These are phyloP conservation scores for Lymantria monacha DNA, from an alignment of 2,888 invertebrate species.

Conservation along the genomic window DNA sequence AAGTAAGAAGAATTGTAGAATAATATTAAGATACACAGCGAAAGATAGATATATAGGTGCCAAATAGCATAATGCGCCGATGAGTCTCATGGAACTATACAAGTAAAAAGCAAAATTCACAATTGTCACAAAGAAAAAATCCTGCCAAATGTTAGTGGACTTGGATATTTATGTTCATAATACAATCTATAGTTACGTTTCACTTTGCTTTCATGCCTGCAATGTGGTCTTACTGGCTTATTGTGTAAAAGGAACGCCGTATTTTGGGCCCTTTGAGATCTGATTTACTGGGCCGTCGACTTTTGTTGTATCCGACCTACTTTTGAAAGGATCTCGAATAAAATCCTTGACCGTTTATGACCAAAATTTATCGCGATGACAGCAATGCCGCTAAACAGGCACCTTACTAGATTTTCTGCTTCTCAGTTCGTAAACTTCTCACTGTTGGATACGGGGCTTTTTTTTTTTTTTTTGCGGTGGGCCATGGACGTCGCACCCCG, in stretches of 20 bases:
- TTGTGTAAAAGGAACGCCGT: conserved; percentile 41
- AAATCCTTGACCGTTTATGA: conserved; percentile 17
- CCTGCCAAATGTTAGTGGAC: conserved; percentile 36
- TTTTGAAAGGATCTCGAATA: conserved; percentile 32
- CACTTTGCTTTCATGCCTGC: conserved; percentile 39
- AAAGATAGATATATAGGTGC: not conserved
- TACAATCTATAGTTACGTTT: conserved; percentile 51
- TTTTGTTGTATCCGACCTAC: conserved; percentile 48
- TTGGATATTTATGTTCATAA: conserved; percentile 48
- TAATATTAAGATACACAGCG: too few species aligned
- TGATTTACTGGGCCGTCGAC: conserved; percentile 42
- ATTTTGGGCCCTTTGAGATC: conserved; percentile 44
- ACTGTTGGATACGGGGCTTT: too few species aligned
- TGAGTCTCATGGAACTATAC: conserved; percentile 9
- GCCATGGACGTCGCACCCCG: too few species aligned
- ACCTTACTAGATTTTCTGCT: too few species aligned
- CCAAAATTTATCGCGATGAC: conserved; percentile 20
- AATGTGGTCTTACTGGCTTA: conserved; percentile 42
- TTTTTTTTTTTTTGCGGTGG: too few species aligned
- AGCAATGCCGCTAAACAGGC: too few species aligned
- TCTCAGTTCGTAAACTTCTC: too few species aligned
- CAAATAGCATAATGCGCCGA: conserved; percentile 16
- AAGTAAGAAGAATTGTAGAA: too few species aligned
- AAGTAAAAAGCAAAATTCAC: conserved; percentile 8
- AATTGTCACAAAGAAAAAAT: conserved; percentile 21